Evolutionary conservation across 2,888 invertebrate species (phyloP).

Genomic region (Ferdinandea cuprea): DNA sequence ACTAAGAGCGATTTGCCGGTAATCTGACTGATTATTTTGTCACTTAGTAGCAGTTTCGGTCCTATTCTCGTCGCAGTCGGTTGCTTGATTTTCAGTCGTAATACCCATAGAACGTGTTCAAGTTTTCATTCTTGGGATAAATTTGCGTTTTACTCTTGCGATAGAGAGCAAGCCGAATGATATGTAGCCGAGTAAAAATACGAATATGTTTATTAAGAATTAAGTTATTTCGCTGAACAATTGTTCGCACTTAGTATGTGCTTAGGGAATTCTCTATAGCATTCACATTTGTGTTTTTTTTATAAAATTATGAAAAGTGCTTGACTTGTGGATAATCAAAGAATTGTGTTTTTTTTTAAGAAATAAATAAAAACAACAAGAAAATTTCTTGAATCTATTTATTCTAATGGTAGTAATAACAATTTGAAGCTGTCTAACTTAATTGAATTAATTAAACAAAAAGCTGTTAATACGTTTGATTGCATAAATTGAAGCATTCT

Average conservation of each 20-base stretch:
- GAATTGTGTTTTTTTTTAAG: too few relatives aligned
- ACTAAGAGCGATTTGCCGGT: conserved; percentile 64
- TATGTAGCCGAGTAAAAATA: conserved; percentile 25
- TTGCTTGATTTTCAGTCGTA: conserved; percentile 50
- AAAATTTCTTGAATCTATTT: too few relatives aligned
- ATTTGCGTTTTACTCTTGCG: conserved; percentile 15
- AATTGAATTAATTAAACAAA: conserved; percentile 48
- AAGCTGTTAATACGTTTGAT: conserved; percentile 4
- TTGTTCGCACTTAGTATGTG: conserved; percentile 32
- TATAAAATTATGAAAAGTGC: neutral
- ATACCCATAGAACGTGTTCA: conserved; percentile 17
- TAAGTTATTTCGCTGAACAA: neutral
- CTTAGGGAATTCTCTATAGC: neutral
- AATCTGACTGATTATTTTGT: conserved; percentile 63
- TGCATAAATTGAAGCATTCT: conserved; percentile 8
- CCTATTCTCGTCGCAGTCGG: conserved; percentile 68
- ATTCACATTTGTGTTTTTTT: neutral
- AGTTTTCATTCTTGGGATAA: neutral
- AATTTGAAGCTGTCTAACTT: conserved; percentile 18
- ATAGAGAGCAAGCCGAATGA: conserved; percentile 31
- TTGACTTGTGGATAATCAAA: too few relatives aligned
- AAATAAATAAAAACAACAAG: too few relatives aligned
- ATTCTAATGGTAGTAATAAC: too few relatives aligned
- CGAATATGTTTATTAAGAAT: conserved; percentile 19
- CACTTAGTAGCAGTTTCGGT: conserved; percentile 69